Base-by-base conservation (phyloP, 2,888 invertebrate species). In the Polymixis lichenea region DNA sequence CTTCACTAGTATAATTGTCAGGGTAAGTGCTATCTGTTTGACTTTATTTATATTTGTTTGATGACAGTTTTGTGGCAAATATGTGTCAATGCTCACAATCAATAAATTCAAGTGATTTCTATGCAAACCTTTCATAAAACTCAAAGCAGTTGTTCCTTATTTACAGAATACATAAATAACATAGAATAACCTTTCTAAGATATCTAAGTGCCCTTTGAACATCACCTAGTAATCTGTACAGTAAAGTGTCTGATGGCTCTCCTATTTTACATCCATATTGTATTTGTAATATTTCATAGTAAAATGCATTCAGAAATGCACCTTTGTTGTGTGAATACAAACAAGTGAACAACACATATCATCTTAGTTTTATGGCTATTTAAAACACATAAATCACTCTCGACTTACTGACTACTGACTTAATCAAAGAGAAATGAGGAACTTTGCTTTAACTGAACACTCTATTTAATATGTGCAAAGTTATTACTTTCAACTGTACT, bases 391-490 rank as follows among this genome's bases (percentile, higher is more conserved):
- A 28, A 28, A 68, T 68, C 51, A 64, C 58, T 38, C 38, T 64
- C 64, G n/a, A 38, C 58, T 69, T 15, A 56, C 68, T n/a, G 28
- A 53, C 53, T 53, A 56, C 68, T n/a, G 43, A 53, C 53, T 49
- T 43, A 65, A 28, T n/a, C 25, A 69, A 80, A 82, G 65, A 79
- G 68, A 69, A 79, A 77, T 69, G 68, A 60, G 55, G 64, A 83
- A 82, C 51, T 58, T 67, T 19, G 76, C 17, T 61, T 28, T 19
- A 58, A 56, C 22, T 68, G 43, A 49, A 13, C 46, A 22, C n/a
- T 46, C 17, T 53, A 25, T 43, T 46, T 9, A 53, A 46, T 69
- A 46, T n/a, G 60, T 51, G 22, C 5, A 25, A 19, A 22, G 32
- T 17, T 43, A 4, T 43, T 43, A 78, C 51, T 28, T 49, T 46